These are phyloP conservation scores for Clamator glandarius DNA, from an alignment of 2,797 vertebrate species.

Conservation along the genomic window DNA sequence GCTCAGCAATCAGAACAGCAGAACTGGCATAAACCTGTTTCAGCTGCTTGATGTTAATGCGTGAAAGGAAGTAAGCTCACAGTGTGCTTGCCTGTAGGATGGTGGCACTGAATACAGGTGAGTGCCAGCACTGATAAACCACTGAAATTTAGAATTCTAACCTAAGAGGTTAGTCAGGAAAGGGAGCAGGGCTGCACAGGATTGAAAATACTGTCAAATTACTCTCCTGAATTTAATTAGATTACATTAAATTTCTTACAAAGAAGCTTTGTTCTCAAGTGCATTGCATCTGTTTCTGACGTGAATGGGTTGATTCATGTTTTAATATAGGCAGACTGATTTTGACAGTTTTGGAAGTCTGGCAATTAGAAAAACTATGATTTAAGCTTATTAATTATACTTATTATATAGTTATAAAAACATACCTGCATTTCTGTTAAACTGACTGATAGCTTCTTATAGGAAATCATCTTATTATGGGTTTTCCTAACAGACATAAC, in stretches of 20 bases:
- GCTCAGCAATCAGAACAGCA: conserved; percentile 81
- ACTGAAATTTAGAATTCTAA: background rate
- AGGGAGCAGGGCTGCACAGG: background rate
- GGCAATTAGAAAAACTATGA: background rate
- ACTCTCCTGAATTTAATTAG: background rate
- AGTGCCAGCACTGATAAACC: background rate
- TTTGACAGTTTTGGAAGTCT: background rate
- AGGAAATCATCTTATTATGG: background rate
- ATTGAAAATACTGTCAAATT: background rate
- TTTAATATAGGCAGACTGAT: background rate
- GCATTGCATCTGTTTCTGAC: background rate
- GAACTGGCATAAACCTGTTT: conserved; percentile 77
- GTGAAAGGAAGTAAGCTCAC: conserved; percentile 81
- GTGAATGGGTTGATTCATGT: background rate
- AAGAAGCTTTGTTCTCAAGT: background rate
- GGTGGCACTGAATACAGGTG: background rate
- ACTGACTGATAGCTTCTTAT: background rate
- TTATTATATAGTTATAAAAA: background rate
- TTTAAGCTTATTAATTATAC: background rate
- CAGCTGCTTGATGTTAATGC: conserved; percentile 73
- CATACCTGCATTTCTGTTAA: background rate
- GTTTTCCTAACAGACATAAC: background rate
- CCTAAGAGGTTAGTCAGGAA: background rate
- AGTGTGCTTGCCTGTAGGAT: conserved; percentile 13
- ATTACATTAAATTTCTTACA: background rate